These are phyloP conservation scores for Ricordea florida DNA, from an alignment of 92 coral and sea anemone species.

Conservation along the genomic window DNA sequence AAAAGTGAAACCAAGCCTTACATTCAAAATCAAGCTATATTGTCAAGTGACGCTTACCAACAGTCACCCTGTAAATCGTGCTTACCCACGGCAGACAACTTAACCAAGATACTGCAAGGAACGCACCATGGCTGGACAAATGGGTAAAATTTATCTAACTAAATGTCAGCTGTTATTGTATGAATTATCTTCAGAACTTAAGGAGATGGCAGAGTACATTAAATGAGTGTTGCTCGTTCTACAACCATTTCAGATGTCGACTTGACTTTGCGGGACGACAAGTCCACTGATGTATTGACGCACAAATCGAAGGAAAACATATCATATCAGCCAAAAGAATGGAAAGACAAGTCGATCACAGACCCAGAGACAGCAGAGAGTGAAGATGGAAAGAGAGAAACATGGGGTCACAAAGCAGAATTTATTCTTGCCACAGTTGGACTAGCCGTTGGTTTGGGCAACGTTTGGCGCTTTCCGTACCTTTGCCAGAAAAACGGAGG, in stretches of 20 bases:
- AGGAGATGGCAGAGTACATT: too few relatives aligned
- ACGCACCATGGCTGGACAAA: too few relatives aligned
- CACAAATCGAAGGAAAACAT: slow-evolving; percentile 47
- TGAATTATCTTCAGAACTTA: too few relatives aligned
- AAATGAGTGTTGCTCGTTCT: too few relatives aligned
- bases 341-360: slow-evolving; percentile 15
- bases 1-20: too few relatives aligned
- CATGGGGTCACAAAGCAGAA: slow-evolving; percentile 90
- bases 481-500: slow-evolving; percentile 91
- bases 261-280: slow-evolving; percentile 62
- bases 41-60: too few relatives aligned
- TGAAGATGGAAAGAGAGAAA: slow-evolving; percentile 64
- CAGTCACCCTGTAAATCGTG: too few relatives aligned
- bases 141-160: too few relatives aligned
- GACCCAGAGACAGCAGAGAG: slow-evolving; percentile 19
- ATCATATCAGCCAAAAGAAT: slow-evolving; percentile 51
- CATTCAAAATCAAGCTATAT: too few relatives aligned
- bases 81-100: too few relatives aligned
- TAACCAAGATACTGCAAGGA: too few relatives aligned
- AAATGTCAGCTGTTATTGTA: too few relatives aligned
- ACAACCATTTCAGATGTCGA: slow-evolving; percentile 30
- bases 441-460: slow-evolving; percentile 88
- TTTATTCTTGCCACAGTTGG: slow-evolving; percentile 85
- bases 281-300: slow-evolving; percentile 79
- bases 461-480: slow-evolving; percentile 91